A percentile compares a stretch with the other conserved stretches of the same genome.
Evolutionary conservation across 2,888 invertebrate species (phyloP).

Genomic region (Hylaea fasciaria): DNA sequence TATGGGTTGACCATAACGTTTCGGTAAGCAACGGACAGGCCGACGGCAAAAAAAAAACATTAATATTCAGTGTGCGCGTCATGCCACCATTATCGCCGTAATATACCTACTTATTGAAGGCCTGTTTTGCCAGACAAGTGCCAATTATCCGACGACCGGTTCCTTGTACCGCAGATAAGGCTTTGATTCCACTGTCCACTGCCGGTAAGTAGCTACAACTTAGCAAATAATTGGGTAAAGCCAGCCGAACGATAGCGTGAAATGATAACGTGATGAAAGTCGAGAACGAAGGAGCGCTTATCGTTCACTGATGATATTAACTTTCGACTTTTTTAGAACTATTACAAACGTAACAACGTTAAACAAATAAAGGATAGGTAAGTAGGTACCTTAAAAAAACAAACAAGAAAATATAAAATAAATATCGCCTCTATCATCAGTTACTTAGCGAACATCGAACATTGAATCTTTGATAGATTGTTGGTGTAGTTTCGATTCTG

Average conservation of each 20-base stretch:
- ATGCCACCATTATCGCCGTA: slow-evolving; percentile 26
- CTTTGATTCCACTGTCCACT: slow-evolving; percentile 17
- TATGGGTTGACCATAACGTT: too few species aligned
- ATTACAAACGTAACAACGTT: too few species aligned
- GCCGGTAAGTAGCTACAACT: not conserved
- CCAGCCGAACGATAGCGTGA: too few species aligned
- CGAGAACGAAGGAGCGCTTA: not conserved
- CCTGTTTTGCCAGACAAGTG: slow-evolving; percentile 30
- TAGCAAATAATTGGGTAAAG: not conserved
- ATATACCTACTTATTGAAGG: slow-evolving; percentile 31
- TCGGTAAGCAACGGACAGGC: not conserved
- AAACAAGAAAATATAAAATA: too few species aligned
- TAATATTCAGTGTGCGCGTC: slow-evolving; percentile 22
- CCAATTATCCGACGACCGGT: slow-evolving; percentile 27
- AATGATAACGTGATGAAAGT: too few species aligned
- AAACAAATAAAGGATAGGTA: too few species aligned
- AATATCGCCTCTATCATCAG: too few species aligned
- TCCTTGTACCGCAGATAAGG: slow-evolving; percentile 22
- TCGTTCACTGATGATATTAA: not conserved
- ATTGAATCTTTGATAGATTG: too few species aligned
- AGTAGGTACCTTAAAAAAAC: too few species aligned
- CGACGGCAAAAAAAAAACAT: not conserved
- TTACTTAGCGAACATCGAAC: too few species aligned
- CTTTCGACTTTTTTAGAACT: too few species aligned
- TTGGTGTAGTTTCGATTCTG: too few species aligned